These are phyloP conservation scores for Mythimna pallens DNA, from an alignment of 2,888 invertebrate genomes.

Conservation along the genomic window DNA sequence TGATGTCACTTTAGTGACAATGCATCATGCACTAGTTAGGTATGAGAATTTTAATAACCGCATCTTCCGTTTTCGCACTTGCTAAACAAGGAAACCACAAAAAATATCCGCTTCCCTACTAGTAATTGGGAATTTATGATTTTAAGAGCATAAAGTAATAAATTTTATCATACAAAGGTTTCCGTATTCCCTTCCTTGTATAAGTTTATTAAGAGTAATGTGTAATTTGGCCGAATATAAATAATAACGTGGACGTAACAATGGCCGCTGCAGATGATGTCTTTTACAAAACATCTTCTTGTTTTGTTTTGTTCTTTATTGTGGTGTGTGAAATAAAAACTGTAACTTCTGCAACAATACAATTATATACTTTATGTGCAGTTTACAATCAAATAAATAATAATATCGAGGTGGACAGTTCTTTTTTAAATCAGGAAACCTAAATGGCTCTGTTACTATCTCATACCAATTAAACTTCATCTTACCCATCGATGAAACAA, in stretches of 20 bases:
- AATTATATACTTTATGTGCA: slow-evolving; percentile 1
- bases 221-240: slow-evolving; percentile 27
- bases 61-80: neutral
- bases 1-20: slow-evolving; percentile 18
- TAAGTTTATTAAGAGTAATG: slow-evolving; percentile 4
- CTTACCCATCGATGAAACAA: neutral
- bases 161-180: slow-evolving; percentile 3
- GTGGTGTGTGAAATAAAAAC: slow-evolving; percentile 23
- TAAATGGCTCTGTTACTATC: neutral
- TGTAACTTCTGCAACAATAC: slow-evolving; percentile 1
- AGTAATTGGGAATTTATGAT: slow-evolving; percentile 7
- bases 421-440: neutral
- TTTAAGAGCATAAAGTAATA: slow-evolving; percentile 3
- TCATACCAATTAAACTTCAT: neutral
- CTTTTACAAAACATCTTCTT: slow-evolving; percentile 45
- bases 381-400: neutral
- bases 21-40: slow-evolving; percentile 33
- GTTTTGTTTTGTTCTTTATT: slow-evolving; percentile 43
- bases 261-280: slow-evolving; percentile 31
- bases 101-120: neutral
- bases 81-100: slow-evolving; percentile 14
- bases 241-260: slow-evolving; percentile 41
- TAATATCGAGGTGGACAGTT: neutral
- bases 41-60: slow-evolving; percentile 10
- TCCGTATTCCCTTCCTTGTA: slow-evolving; percentile 36